Base-by-base conservation (phyloP, 2,797 vertebrate genomes). In the Sebastolobus altivelis region DNA sequence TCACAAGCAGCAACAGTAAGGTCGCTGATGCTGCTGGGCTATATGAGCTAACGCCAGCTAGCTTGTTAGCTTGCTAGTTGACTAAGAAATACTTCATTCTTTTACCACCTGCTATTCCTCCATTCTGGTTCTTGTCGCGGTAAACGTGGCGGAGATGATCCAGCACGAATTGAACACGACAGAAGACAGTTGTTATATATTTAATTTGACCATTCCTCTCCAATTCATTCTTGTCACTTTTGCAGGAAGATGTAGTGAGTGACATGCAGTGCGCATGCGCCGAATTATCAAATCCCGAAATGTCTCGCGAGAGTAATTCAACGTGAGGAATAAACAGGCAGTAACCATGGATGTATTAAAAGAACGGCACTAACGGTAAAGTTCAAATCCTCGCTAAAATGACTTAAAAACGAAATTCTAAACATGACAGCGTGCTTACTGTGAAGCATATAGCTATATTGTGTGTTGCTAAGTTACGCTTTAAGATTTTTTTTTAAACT, bases 21-120 rank as follows among this genome's bases (percentile, higher is more conserved):
- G 46, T 20, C 8, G 46, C 6, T 63, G 75, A 7, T 65, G 73
- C 8, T 52, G 54, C 10, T 40, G 38, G 67, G 31, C 16, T 25
- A 10, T 65, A 35, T 35, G 27, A 85, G 73, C 76, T 88, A 83
- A 79, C 16, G 55, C 11, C 12, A 25, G 66, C 68, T 85, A 85
- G 80, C 79, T n/a, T 58, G 55, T 72, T 76, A 75, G 58, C 72
- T 58, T 25, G 18, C 11, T 78, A 61, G 2, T 38, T 54, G 6
- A 16, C 31, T 4, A 18, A 12, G 2, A 58, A 75, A 65, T 20
- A 18, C 13, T 6, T 2, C 60, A 0, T 43, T 49, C 10, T 2
- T 38, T 22, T 1, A 49, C 1, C 2, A 1, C 5, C 1, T 14
- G 0, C 2, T 65, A 6, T n/a, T 55, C 16, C 3, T 35, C 43